Evolutionary conservation across 2,797 vertebrate species (phyloP), one percentile per base, ranked within the genome.

Genomic region (Crax fasciolata): DNA sequence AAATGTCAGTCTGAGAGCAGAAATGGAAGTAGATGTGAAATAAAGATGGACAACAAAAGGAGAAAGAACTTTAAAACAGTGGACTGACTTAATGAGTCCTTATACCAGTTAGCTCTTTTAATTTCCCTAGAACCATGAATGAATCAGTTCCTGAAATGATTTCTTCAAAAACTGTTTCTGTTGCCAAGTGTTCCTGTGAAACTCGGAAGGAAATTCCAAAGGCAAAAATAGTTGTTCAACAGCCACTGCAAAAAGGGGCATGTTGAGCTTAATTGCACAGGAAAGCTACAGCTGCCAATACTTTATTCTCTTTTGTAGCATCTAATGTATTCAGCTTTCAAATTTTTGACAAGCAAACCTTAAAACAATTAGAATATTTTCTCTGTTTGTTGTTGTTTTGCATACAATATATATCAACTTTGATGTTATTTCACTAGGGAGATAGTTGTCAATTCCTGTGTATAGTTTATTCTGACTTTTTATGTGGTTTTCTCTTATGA

Each of bases 291-390:
- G 79, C 95, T 95, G 93, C 87, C 91, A 93, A 55, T 93, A 86
- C 74, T 92, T 92, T 52, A 46, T 87, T 90, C 75, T 93, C 63
- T 90, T 96, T 78, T 72, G 35, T 77, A 82, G 30, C 43, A 88
- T 24, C 52, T 92, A 78, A 96, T 87, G 46, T 85, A 84, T 93
- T 95, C 81, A 78, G 74, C 91, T 94, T 96, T 90, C 48, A 93
- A 76, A 66, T 94, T 96, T 96, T 93, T 95, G 85, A 97, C 97
- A 84, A 30, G 38, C 63, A 87, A 95, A 91, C 66, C 89, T 95
- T 95, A 87, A 87, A 96, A 94, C 65, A 96, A 93, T 94, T 84
- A 76, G 89, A 93, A 93, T 90, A 93, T 94, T 96, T 96, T 95
- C 72, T 87, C 80, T 93, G 78, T 96, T 96, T 97, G 79, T 62